Evolutionary conservation across 2,797 vertebrate species (phyloP), one percentile per base, ranked within the genome.

Genomic region (Pteronotus mesoamericanus): DNA sequence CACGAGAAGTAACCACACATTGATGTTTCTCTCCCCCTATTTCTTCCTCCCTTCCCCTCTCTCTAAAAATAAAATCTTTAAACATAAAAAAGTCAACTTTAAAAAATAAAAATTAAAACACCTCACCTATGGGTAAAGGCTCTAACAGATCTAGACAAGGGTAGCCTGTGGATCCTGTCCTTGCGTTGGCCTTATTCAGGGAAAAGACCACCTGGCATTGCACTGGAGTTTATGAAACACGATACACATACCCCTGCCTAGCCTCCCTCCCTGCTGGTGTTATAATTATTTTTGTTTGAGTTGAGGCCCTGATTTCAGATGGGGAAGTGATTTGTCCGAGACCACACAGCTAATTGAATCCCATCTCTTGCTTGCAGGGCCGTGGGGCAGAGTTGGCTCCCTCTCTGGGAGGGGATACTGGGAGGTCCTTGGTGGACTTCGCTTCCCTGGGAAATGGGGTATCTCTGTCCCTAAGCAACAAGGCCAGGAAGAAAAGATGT

Each of bases 171-270:
- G 37, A 29, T 21, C 26, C 68, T 9, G 10, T 34, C 55, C 29
- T 14, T 0, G 1, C 0, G 1, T 29, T 19, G 1, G 39, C 46
- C 66, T 24, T 16, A 14, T 29, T 80, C 42, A 34, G 66, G 55
- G 48, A 42, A 6, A 26, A 61, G 57, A 21, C 32, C 68, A 0
- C 2, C 1, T 0, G 15, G 77, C 12, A 19, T 14, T 2, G 24
- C 51, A 14, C 6, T 14, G 21, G 78, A 39, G 44, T 15, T 55
- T 24, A 34, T 18, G 6, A 69, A 26, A 19, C 26, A 3, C 0
- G 3, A 16, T 15, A 1, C 14, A n/a, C 0, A 1, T 21, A 26
- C 11, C 7, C 11, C 12, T 0, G 3, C 53, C 46, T 10, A 15
- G 69, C 29, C 3, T n/a, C 39, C 15, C 32, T 32, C 21, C 0